Conservation (phyloP, 2,113 vertebrate species). For the Ictidomys tridecemlineatus region DNA sequence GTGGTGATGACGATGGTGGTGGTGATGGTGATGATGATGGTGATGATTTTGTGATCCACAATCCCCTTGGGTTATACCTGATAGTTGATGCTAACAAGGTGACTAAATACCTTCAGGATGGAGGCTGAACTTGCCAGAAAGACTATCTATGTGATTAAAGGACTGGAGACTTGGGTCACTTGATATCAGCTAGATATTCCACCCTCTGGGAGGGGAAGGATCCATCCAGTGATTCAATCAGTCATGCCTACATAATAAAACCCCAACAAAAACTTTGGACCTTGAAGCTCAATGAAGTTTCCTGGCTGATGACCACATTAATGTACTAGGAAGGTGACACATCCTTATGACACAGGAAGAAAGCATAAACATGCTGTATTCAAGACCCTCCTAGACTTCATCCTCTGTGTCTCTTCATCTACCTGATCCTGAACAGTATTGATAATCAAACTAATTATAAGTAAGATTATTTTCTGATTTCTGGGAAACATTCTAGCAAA, state of each 20-base stretch:
- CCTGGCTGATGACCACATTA: background rate
- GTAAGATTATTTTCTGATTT: background rate
- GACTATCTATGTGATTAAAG: background rate
- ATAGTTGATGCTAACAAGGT: background rate
- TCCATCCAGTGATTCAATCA: background rate
- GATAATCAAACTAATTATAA: background rate
- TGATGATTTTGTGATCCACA: background rate
- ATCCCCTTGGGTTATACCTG: background rate
- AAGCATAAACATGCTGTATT: background rate
- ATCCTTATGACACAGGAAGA: background rate
- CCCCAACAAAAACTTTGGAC: background rate
- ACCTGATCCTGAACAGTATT: background rate
- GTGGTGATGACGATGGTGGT: too few species aligned
- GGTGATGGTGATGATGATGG: too few species aligned
- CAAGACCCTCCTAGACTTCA: background rate
- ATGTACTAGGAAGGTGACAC: background rate
- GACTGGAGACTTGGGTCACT: background rate
- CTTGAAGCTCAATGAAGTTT: background rate
- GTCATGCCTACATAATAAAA: background rate
- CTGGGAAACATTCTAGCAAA: background rate
- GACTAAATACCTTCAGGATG: background rate
- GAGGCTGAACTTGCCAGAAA: background rate
- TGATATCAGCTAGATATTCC: background rate
- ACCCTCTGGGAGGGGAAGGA: background rate
- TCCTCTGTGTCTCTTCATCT: background rate